These are phyloP conservation scores for Papilio dardanus DNA, from an alignment of 1,140 invertebrate species.

Conservation along the genomic window DNA sequence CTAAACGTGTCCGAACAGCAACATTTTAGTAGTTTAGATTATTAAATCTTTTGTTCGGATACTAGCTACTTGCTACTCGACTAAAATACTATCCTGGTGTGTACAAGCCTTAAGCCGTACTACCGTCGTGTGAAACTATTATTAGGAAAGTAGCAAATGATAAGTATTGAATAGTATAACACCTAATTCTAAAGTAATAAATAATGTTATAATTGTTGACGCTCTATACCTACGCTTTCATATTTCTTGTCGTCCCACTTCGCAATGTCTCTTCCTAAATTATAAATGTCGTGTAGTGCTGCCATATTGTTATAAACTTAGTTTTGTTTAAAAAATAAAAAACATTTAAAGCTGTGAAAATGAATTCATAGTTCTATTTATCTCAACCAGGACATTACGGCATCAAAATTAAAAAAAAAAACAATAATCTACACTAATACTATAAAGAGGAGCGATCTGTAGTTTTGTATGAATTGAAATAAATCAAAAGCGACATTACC, in stretches of 20 bases:
- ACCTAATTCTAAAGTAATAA: conserved; percentile 8
- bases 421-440: too few relatives aligned
- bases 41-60: too few relatives aligned
- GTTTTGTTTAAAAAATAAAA: background rate
- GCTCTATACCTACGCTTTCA: conserved; percentile 20
- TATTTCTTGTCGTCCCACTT: conserved; percentile 13
- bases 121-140: background rate
- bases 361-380: too few relatives aligned
- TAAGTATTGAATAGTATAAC: background rate
- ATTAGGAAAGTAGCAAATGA: background rate
- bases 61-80: too few relatives aligned
- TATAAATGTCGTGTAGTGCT: conserved; percentile 7
- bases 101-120: too few relatives aligned
- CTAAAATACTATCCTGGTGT: background rate
- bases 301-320: background rate
- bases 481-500: too few relatives aligned
- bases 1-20: too few relatives aligned
- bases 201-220: conserved; percentile 6
- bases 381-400: too few relatives aligned
- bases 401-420: too few relatives aligned
- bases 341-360: background rate
- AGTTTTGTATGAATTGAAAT: too few relatives aligned
- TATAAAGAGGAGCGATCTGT: too few relatives aligned
- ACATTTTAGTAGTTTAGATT: too few relatives aligned
- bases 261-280: conserved; percentile 23